Evolutionary conservation across 1,140 invertebrate species (phyloP).

Genomic region (Drosophila erecta): DNA sequence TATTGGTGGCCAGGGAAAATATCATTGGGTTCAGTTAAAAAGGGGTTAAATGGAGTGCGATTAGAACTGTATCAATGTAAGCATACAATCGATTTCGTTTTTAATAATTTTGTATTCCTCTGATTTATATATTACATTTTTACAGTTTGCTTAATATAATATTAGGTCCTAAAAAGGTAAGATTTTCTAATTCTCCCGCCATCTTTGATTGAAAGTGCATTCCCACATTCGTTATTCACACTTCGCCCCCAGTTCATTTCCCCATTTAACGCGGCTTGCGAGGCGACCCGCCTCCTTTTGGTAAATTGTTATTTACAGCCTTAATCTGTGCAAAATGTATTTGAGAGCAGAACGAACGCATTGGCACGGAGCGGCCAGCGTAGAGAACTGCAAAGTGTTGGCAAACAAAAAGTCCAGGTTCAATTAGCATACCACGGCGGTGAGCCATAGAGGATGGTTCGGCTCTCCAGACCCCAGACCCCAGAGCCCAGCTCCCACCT

Average conservation of each 20-base stretch:
- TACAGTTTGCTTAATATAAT: no score
- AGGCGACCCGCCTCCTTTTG: constrained; percentile 44
- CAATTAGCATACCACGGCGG: constrained; percentile 76
- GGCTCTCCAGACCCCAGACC: not conserved
- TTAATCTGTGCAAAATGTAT: constrained; percentile 79
- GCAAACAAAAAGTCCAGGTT: constrained; percentile 70
- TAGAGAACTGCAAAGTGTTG: constrained; percentile 66
- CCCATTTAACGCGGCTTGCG: constrained; percentile 52
- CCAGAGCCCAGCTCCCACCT: not conserved
- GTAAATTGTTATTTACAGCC: constrained; percentile 78
- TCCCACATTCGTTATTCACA: constrained; percentile 32
- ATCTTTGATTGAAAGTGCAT: constrained; percentile 39
- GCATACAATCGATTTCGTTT: no score
- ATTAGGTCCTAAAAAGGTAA: no score
- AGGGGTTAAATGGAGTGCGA: not conserved
- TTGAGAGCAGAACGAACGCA: constrained; percentile 66
- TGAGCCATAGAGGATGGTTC: constrained; percentile 52
- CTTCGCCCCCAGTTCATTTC: constrained; percentile 12
- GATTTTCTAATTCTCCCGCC: no score
- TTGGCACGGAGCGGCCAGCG: constrained; percentile 15
- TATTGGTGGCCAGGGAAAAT: not conserved
- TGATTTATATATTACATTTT: not conserved
- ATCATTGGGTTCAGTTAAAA: not conserved
- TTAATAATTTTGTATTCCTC: not conserved
- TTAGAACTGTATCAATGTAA: not conserved